Conservation (phyloP, 1,140 invertebrate genomes). For the Phenacoccus solenopsis region DNA sequence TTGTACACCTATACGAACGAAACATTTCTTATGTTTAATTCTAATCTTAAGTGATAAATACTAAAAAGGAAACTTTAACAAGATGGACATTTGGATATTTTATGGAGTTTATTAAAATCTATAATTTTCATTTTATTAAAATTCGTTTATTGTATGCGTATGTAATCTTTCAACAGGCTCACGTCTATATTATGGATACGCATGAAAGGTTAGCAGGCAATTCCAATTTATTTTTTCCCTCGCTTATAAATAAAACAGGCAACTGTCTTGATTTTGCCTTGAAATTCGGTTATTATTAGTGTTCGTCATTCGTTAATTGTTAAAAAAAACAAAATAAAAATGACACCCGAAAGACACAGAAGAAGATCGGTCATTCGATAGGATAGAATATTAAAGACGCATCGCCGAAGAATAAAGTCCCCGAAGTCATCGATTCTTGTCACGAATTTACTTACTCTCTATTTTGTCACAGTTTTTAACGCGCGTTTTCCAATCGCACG, state of each 20-base stretch:
- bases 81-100: no score
- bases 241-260: neutral
- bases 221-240: no score
- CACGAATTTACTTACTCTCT: slow-evolving; percentile 64
- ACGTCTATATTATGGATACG: no score
- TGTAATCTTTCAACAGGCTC: no score
- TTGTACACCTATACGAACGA: slow-evolving; percentile 61
- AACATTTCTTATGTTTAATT: slow-evolving; percentile 21
- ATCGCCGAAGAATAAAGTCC: neutral
- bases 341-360: neutral
- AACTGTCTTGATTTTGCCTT: neutral
- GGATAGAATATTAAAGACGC: neutral
- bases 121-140: no score
- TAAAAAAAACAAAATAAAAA: neutral
- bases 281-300: neutral
- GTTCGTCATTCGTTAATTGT: neutral
- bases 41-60: neutral
- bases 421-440: neutral
- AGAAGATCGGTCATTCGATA: neutral
- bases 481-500: slow-evolving; percentile 90
- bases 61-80: no score
- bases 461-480: slow-evolving; percentile 86
- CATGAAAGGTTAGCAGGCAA: no score
- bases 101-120: no score
- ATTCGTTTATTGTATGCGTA: no score